These are phyloP conservation scores for Unio delphinus DNA, from an alignment of 2,888 invertebrate species.

Conservation along the genomic window DNA sequence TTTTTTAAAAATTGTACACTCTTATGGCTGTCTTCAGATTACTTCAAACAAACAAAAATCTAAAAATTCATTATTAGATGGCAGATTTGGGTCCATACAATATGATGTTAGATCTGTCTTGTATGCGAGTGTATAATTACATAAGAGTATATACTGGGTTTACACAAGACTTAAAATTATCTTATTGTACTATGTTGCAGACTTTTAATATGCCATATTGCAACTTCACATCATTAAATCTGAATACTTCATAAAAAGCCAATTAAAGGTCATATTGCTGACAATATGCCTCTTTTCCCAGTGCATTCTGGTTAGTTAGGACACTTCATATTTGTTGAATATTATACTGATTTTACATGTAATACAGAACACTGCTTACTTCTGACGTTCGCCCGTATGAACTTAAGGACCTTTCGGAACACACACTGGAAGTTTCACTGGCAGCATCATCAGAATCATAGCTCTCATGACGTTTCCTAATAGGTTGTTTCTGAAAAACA, in stretches of 20 bases:
- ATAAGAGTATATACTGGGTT: too few species aligned
- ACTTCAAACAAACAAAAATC: too few species aligned
- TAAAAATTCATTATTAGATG: too few species aligned
- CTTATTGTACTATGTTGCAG: too few species aligned
- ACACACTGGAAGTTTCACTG: conserved; percentile 94
- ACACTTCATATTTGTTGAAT: background rate
- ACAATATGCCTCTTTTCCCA: too few species aligned
- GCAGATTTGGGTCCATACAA: too few species aligned
- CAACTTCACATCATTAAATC: background rate
- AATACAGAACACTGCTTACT: conserved; percentile 45
- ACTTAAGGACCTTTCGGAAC: conserved; percentile 80
- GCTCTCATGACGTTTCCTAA: conserved; percentile 48
- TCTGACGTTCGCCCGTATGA: conserved; percentile 66
- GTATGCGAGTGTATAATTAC: too few species aligned
- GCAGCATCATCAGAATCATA: conserved; percentile 70
- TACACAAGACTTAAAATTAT: too few species aligned
- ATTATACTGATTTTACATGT: conserved; percentile 4
- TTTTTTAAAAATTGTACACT: too few species aligned
- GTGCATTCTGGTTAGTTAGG: background rate
- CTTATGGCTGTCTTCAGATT: too few species aligned
- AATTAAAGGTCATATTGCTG: too few species aligned
- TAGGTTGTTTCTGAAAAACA: conserved; percentile 27
- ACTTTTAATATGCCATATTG: background rate
- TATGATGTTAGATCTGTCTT: too few species aligned
- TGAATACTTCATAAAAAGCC: background rate